phyloP scores from a whole-genome alignment of 2,888 invertebrate species.

The Buathra laborator region DNA sequence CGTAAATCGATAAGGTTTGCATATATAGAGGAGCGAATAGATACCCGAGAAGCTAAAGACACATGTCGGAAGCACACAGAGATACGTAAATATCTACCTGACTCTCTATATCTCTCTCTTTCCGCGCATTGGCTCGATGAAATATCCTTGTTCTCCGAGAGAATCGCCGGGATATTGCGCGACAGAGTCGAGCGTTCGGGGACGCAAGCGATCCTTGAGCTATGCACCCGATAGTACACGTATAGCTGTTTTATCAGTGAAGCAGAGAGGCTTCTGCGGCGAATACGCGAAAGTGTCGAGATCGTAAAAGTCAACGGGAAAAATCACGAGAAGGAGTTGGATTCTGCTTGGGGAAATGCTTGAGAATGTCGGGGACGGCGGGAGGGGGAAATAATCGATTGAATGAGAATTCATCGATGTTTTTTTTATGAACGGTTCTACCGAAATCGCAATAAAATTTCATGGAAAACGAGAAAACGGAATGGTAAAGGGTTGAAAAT shows the following conservation, averaged over 20 bases:
- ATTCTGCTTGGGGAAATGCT: neutral
- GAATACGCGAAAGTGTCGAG: constrained; percentile 41
- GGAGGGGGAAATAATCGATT: neutral
- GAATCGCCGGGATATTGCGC: constrained; percentile 20
- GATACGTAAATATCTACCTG: constrained; percentile 15
- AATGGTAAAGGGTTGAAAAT: neutral
- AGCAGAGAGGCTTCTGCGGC: neutral
- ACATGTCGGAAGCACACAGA: constrained; percentile 28
- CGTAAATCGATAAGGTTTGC: constrained; percentile 65
- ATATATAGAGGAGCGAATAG: constrained; percentile 23
- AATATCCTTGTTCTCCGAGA: constrained; percentile 18
- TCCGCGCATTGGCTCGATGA: constrained; percentile 23
- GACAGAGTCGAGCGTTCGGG: neutral
- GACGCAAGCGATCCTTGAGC: constrained; percentile 7
- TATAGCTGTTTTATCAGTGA: constrained; percentile 35
- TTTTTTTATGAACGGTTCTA: neutral
- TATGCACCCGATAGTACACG: neutral
- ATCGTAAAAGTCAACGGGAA: constrained; percentile 44
- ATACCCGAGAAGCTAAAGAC: constrained; percentile 31
- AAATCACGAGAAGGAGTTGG: constrained; percentile 32
- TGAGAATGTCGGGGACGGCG: neutral
- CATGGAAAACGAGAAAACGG: neutral
- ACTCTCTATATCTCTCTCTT: neutral
- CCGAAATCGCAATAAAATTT: neutral
- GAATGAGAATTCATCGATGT: neutral